phyloP scores from a whole-genome alignment of 2,797 vertebrate species.

The Anguilla marmorata region DNA sequence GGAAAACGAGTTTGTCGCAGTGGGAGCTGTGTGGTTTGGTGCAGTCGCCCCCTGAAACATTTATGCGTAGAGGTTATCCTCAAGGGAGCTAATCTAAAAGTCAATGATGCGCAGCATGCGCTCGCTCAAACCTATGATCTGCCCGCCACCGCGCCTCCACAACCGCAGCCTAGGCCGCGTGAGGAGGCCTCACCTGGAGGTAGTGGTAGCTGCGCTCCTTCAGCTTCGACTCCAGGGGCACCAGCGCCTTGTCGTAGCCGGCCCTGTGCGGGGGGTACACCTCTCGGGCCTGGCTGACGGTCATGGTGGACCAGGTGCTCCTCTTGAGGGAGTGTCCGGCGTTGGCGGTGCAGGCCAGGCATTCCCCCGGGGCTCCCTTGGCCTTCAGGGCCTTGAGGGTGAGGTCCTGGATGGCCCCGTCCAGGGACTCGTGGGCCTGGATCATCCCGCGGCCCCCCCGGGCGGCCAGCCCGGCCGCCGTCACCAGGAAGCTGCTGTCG shows the following conservation, averaged over 20 bases:
- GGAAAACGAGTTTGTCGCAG: background rate
- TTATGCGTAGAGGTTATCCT: slow-evolving; percentile 44
- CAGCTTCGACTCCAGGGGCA: slow-evolving; percentile 87
- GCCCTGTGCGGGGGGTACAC: slow-evolving; percentile 82
- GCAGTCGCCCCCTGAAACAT: slow-evolving; percentile 21
- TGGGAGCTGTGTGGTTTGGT: slow-evolving; percentile 37
- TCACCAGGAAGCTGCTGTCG: slow-evolving; percentile 91
- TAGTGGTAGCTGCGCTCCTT: slow-evolving; percentile 92
- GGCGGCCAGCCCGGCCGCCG: slow-evolving; percentile 70
- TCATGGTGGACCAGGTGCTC: slow-evolving; percentile 98
- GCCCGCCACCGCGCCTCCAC: slow-evolving; percentile 33
- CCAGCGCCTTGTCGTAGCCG: slow-evolving; percentile 86
- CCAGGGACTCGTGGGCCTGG: slow-evolving; percentile 85
- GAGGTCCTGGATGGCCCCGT: slow-evolving; percentile 95
- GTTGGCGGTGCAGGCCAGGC: slow-evolving; percentile 90
- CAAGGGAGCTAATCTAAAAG: slow-evolving; percentile 50
- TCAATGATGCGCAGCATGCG: slow-evolving; percentile 40
- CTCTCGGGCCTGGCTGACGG: slow-evolving; percentile 95
- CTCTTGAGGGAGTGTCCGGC: slow-evolving; percentile 90
- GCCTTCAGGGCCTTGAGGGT: slow-evolving; percentile 89
- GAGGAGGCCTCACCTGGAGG: slow-evolving; percentile 80
- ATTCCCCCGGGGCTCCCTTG: slow-evolving; percentile 83
- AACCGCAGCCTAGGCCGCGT: slow-evolving; percentile 8
- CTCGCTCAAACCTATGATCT: too few species aligned
- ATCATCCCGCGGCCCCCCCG: slow-evolving; percentile 66